Evolutionary conservation across 2,888 invertebrate species (phyloP), one percentile per base, ranked within the genome.

Genomic region (Eristalinus aeneus): DNA sequence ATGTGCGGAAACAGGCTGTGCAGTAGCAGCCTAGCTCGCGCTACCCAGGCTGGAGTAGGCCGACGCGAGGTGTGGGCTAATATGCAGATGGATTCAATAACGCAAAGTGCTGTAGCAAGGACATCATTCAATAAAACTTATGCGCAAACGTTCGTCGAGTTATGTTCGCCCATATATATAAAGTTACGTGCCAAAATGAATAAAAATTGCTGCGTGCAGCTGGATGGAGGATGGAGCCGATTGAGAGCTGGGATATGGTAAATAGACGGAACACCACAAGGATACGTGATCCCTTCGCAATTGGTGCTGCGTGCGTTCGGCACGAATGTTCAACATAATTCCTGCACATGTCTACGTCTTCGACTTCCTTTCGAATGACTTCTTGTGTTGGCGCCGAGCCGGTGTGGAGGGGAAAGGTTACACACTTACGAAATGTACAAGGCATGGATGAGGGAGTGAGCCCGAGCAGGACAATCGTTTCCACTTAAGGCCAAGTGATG

Each of bases 41-140:
- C 27, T 5, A 3, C 27, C 27, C 27, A 27, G 27, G 27, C 27
- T 5, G 27, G 27, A 27, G n/a, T n/a, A n/a, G n/a, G n/a, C 27
- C 64, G 58, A 54, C 68, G 67, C 71, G 58, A 46, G 34, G 53
- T 53, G 46, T 61, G 64, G 80, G 86, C 84, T 16, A 81, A 86
- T 88, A 88, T 88, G 88, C 86, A 88, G 88, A 88, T 88, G 88
- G 88, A 88, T 88, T 88, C 88, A 88, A 88, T 88, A 88, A 88
- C 88, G 88, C 80, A 88, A 88, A 88, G 88, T 88, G 88, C 88
- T 88, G 87, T 72, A 72, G 87, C 83, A 83, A 83, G 87, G 83
- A 88, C 87, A 88, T 88, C 88, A 88, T 88, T 88, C 88, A 88
- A 88, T 88, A 88, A 88, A 88, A 88, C 88, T 88, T 88, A 88